phyloP scores from a whole-genome alignment of 2,113 vertebrate species.

The Limnothrissa miodon region DNA sequence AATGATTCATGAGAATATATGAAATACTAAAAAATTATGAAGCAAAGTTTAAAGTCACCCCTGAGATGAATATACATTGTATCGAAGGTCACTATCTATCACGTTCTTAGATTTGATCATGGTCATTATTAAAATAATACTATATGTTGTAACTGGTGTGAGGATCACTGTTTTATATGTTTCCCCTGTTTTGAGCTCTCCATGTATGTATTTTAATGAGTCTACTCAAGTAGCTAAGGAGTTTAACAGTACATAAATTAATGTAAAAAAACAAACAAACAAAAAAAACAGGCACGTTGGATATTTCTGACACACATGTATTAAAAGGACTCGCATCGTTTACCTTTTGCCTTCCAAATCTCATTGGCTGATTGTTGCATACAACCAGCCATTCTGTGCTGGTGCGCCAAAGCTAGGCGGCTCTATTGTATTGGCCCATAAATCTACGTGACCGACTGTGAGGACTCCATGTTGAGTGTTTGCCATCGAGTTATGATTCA shows the following conservation, averaged over 20 bases:
- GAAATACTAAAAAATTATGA: constrained; percentile 65
- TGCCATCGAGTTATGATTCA: not conserved
- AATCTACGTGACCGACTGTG: not conserved
- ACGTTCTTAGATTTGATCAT: constrained; percentile 79
- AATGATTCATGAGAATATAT: constrained; percentile 74
- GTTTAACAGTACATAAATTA: not conserved
- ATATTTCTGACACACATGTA: not conserved
- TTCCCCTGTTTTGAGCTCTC: not conserved
- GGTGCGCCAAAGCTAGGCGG: not conserved
- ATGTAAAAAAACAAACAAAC: not conserved
- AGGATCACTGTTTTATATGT: constrained; percentile 40
- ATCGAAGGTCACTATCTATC: constrained; percentile 76
- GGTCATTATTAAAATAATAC: constrained; percentile 80
- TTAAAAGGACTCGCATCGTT: not conserved
- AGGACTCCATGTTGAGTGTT: not conserved
- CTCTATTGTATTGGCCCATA: not conserved
- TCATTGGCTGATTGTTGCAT: not conserved
- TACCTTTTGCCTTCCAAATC: not conserved
- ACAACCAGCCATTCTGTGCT: not conserved
- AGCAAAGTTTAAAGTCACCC: constrained; percentile 69
- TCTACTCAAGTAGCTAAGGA: not conserved
- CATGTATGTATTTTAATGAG: constrained; percentile 14
- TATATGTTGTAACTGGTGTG: constrained; percentile 63
- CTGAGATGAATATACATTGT: constrained; percentile 77
- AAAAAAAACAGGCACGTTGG: not conserved